Evolutionary conservation across 2,113 vertebrate species (phyloP).

Genomic region (Rhinolophus sinicus): DNA sequence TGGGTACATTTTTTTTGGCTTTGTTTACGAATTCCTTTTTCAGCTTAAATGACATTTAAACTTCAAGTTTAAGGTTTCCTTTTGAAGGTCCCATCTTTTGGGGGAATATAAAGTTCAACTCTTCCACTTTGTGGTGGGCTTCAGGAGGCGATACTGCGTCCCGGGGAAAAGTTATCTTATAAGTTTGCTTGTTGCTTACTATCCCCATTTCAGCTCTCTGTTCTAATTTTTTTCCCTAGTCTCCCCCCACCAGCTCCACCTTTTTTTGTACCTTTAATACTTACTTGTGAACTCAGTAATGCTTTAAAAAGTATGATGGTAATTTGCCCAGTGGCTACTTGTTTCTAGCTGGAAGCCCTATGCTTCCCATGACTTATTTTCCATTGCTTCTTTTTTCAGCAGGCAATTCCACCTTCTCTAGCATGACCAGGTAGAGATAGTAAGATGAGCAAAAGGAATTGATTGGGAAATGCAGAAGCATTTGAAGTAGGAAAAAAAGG

Average conservation of each 20-base stretch:
- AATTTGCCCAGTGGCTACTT: not conserved
- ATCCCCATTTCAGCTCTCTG: not conserved
- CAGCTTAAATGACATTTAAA: not conserved
- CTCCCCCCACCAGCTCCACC: not conserved
- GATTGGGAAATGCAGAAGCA: not conserved
- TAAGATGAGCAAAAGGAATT: not conserved
- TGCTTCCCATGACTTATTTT: not conserved
- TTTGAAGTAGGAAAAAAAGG: not conserved
- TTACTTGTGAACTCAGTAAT: not conserved
- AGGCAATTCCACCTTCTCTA: not conserved
- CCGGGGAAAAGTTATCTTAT: not conserved
- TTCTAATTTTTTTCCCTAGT: not conserved
- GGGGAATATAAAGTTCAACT: not conserved
- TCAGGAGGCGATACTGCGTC: not conserved
- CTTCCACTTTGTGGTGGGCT: not conserved
- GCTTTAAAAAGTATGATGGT: not conserved
- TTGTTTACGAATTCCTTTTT: not conserved
- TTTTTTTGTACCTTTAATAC: not conserved
- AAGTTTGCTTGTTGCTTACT: not conserved
- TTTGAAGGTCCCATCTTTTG: not conserved
- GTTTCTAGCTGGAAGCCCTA: not conserved
- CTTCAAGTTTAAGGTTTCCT: not conserved
- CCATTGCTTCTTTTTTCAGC: too few species aligned
- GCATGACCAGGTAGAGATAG: not conserved
- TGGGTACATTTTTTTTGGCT: not conserved